Conservation (phyloP, 1,140 invertebrate species). For the Drosophila tropicalis region DNA sequence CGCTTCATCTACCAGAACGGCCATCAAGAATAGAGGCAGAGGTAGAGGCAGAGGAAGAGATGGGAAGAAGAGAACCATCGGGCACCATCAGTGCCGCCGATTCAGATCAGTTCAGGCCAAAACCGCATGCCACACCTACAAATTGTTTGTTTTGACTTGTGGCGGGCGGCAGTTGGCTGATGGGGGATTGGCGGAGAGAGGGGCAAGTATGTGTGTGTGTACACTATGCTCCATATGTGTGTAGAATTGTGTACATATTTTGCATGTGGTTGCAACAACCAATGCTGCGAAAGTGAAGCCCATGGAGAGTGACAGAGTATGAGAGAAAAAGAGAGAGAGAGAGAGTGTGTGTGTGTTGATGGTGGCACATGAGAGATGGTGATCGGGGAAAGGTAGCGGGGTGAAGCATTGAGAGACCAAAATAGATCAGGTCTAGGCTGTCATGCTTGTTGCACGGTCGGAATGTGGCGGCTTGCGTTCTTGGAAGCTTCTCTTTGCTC, state of each 20-base stretch:
- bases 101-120: constrained; percentile 49
- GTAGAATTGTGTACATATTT: constrained; percentile 46
- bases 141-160: constrained; percentile 67
- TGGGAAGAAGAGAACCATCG: constrained; percentile 42
- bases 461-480: constrained; percentile 66
- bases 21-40: constrained; percentile 46
- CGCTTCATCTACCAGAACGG: constrained; percentile 79
- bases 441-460: constrained; percentile 76
- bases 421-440: constrained; percentile 82
- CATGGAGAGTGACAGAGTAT: background rate
- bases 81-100: constrained; percentile 54
- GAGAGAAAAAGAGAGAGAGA: constrained; percentile 5
- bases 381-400: constrained; percentile 3
- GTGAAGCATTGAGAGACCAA: constrained; percentile 54
- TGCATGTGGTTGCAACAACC: constrained; percentile 49
- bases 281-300: constrained; percentile 16
- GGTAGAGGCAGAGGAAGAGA: too few relatives aligned
- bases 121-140: constrained; percentile 69
- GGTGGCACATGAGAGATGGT: background rate
- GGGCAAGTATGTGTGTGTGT: constrained; percentile 10
- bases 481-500: constrained; percentile 39
- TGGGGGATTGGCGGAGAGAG: constrained; percentile 4
- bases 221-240: constrained; percentile 18
- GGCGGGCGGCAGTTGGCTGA: too few relatives aligned
- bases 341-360: background rate